Conservation (phyloP, 2,797 vertebrate genomes). For the Sebastes oblongus region DNA sequence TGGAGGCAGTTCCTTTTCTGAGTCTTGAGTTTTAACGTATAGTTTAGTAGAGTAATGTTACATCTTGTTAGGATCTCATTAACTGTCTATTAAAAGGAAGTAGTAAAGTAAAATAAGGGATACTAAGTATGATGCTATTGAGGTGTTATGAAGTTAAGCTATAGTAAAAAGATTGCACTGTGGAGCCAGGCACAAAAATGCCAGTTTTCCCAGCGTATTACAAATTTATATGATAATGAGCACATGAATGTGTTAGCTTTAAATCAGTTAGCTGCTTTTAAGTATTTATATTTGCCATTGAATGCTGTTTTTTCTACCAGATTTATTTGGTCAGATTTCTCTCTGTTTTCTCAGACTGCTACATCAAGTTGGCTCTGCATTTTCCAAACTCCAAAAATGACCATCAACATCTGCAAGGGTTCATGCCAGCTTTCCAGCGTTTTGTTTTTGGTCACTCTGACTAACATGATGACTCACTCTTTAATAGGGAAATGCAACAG, state of each 20-base stretch:
- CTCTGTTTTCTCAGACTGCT: background rate
- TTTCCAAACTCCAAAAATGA: background rate
- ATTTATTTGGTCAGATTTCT: background rate
- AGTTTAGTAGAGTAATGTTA: background rate
- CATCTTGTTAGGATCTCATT: background rate
- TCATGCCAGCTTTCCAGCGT: conserved; percentile 21
- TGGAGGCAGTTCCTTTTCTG: background rate
- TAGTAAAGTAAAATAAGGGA: background rate
- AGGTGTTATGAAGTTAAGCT: background rate
- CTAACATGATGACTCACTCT: conserved; percentile 48
- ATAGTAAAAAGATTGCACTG: background rate
- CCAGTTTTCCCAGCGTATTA: background rate
- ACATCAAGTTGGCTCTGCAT: background rate
- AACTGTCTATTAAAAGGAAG: background rate
- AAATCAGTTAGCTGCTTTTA: background rate
- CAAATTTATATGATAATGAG: background rate
- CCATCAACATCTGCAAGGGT: background rate
- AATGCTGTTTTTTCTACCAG: background rate
- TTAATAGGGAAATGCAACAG: conserved; percentile 32
- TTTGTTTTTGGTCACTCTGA: conserved; percentile 47
- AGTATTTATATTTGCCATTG: background rate
- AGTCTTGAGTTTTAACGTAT: background rate
- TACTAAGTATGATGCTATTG: background rate
- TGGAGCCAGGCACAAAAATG: background rate
- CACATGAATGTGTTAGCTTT: background rate